Percentiles rank a stretch among this genome's conserved stretches.
These are phyloP conservation scores for Tubiluchus corallicola DNA, from an alignment of 2,888 invertebrate genomes.

Conservation along the genomic window DNA sequence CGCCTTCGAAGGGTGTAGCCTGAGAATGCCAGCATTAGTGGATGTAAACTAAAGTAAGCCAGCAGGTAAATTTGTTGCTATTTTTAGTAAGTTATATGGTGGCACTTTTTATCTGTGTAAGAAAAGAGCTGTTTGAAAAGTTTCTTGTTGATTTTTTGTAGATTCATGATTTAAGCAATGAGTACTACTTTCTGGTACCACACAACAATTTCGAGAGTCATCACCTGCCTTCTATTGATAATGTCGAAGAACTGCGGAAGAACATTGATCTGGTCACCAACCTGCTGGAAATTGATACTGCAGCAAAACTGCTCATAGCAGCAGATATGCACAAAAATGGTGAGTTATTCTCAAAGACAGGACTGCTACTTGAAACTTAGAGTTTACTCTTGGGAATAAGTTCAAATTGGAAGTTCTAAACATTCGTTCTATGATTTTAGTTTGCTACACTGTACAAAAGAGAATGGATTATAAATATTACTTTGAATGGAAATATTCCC, in stretches of 20 bases:
- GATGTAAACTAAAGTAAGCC: too few species aligned
- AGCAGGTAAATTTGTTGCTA: too few species aligned
- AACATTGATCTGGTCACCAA: slow-evolving; percentile 24
- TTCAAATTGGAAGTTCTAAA: too few species aligned
- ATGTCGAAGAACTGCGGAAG: slow-evolving; percentile 19
- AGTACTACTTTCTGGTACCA: slow-evolving; percentile 33
- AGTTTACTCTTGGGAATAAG: too few species aligned
- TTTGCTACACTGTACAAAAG: too few species aligned
- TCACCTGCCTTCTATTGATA: slow-evolving; percentile 27
- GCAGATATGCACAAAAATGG: slow-evolving; percentile 9
- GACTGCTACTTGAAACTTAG: slow-evolving; percentile 21
- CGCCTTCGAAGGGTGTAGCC: too few species aligned
- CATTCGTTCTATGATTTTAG: too few species aligned
- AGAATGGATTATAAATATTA: too few species aligned
- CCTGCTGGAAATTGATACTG: slow-evolving; percentile 19
- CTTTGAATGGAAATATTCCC: too few species aligned
- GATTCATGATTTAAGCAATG: slow-evolving; percentile 30
- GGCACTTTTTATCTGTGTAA: too few species aligned
- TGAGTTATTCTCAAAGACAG: neutral
- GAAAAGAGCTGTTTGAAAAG: slow-evolving; percentile 10
- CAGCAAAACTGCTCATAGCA: slow-evolving; percentile 11
- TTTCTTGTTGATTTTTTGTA: slow-evolving; percentile 14
- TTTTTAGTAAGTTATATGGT: too few species aligned
- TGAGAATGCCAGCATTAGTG: too few species aligned
- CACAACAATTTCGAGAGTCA: slow-evolving; percentile 29